Evolutionary conservation across 2,797 vertebrate species (phyloP).

Genomic region (Menidia menidia): DNA sequence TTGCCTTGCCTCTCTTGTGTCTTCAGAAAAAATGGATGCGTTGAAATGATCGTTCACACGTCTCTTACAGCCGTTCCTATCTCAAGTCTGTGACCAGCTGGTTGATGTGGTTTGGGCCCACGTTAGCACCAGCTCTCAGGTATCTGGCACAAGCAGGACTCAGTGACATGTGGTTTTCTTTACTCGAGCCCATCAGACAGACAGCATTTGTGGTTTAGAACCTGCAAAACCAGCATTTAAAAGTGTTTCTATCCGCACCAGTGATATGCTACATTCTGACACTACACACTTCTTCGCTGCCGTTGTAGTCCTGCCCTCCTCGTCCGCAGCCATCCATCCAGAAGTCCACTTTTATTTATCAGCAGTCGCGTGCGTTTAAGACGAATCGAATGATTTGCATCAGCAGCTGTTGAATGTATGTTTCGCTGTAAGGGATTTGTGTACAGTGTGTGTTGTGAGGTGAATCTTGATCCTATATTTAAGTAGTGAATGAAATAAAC

Average conservation of each 20-base stretch:
- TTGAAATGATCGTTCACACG: conserved; percentile 33
- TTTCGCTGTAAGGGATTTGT: conserved; percentile 60
- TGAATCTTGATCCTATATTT: conserved; percentile 54
- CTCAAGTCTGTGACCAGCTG: conserved; percentile 6
- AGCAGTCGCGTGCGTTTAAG: conserved; percentile 1
- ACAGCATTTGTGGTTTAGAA: conserved; percentile 29
- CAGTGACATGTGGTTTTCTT: conserved; percentile 4
- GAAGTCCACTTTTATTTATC: not conserved
- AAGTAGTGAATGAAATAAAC: conserved; percentile 66
- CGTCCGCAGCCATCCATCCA: conserved; percentile 3
- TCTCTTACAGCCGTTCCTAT: conserved; percentile 52
- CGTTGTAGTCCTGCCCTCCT: conserved; percentile 3
- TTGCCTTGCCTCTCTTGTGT: conserved; percentile 54
- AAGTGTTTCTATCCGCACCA: conserved; percentile 40
- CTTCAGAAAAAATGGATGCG: conserved; percentile 32
- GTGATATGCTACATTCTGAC: conserved; percentile 34
- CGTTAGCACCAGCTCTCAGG: conserved; percentile 71
- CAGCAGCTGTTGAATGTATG: conserved; percentile 29
- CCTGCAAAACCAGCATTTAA: conserved; percentile 28
- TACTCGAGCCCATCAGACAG: conserved; percentile 18
- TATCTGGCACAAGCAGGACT: conserved; percentile 40
- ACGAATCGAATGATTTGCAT: not conserved
- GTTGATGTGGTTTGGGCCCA: conserved; percentile 28
- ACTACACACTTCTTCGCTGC: conserved; percentile 24
- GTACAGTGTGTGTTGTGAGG: conserved; percentile 63